phyloP scores from a whole-genome alignment of 2,888 invertebrate genomes.

The Gortyna flavago region DNA sequence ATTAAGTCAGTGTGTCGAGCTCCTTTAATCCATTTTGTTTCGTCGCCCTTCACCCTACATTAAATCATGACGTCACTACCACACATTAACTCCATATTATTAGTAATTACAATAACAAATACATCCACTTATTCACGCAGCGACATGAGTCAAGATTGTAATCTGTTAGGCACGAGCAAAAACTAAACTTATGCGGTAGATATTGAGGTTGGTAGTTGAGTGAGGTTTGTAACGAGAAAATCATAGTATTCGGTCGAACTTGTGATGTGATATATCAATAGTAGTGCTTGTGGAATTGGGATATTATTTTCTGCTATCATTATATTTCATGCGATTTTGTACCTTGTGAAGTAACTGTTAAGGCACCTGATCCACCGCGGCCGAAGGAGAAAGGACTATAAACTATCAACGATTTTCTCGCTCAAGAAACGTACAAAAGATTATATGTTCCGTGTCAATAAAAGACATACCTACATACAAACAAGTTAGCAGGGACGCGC shows the following conservation, averaged over 20 bases:
- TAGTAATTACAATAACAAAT: slow-evolving; percentile 49
- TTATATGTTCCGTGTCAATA: no score
- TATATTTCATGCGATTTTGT: slow-evolving; percentile 1
- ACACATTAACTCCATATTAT: slow-evolving; percentile 33
- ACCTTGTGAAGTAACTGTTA: no score
- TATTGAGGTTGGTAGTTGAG: not conserved
- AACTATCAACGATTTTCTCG: no score
- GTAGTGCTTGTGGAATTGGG: slow-evolving; percentile 10
- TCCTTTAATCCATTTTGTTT: slow-evolving; percentile 21
- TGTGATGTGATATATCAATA: slow-evolving; percentile 33
- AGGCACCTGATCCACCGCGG: not conserved
- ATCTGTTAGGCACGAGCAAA: not conserved
- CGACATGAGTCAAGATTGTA: slow-evolving; percentile 28
- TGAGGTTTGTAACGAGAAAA: slow-evolving; percentile 11
- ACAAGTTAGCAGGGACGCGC: no score
- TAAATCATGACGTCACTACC: slow-evolving; percentile 35
- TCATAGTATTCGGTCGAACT: slow-evolving; percentile 15
- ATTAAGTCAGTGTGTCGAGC: not conserved
- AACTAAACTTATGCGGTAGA: fast-evolving
- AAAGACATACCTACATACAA: no score
- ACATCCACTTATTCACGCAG: slow-evolving; percentile 28
- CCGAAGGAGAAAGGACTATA: no score
- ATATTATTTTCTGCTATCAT: slow-evolving; percentile 1
- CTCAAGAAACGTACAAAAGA: no score
- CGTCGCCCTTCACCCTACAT: slow-evolving; percentile 4